Evolutionary conservation across 1,140 invertebrate species (phyloP).

Genomic region (Aphis craccivora): DNA sequence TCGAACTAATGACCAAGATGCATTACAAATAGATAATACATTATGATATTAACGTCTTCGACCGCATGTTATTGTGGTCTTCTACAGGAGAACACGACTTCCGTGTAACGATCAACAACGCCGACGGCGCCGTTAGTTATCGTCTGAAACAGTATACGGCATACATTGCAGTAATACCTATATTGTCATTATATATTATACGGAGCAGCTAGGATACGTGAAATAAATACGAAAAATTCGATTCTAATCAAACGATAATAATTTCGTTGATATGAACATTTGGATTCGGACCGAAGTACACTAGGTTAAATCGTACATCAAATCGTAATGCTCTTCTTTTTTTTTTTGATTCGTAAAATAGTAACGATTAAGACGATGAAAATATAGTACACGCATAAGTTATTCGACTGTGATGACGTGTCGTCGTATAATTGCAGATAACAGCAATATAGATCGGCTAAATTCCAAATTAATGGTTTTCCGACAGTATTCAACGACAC

Average conservation of each 20-base stretch:
- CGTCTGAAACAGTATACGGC: too few species aligned
- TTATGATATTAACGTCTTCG: not conserved
- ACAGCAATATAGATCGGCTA: not conserved
- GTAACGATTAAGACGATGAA: too few species aligned
- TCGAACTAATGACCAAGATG: not conserved
- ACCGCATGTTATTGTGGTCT: not conserved
- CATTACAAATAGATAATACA: not conserved
- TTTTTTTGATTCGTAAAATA: too few species aligned
- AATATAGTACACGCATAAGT: too few species aligned
- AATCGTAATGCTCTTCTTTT: too few species aligned
- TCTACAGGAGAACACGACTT: not conserved
- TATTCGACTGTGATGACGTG: not conserved
- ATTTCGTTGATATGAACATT: too few species aligned
- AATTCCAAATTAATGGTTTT: not conserved
- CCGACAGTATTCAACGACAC: not conserved
- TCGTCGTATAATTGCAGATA: not conserved
- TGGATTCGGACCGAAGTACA: too few species aligned
- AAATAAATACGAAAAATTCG: not conserved
- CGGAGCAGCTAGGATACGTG: not conserved
- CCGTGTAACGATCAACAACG: not conserved
- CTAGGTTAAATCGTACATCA: too few species aligned
- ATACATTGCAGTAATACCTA: not conserved
- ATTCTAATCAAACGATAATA: too few species aligned
- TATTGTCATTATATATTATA: not conserved
- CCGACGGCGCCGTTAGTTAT: too few species aligned